Percentiles rank a stretch among this genome's conserved stretches.
Conservation (phyloP, 2,797 vertebrate genomes). For the Botia kubotai region DNA sequence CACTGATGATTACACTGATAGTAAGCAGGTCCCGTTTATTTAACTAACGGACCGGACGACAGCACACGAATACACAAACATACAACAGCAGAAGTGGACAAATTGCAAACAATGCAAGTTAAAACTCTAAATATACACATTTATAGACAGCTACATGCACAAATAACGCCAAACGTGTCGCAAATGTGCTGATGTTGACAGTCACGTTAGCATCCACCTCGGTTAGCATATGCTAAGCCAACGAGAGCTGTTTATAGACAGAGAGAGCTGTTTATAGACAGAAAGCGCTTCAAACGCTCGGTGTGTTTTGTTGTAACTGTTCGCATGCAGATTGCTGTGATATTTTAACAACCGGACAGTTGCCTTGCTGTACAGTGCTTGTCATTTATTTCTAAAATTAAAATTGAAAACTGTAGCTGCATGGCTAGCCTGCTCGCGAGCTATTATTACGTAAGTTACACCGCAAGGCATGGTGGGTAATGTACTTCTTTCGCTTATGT, state of each 20-base stretch:
- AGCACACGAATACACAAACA: background rate
- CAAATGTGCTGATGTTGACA: background rate
- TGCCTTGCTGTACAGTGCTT: background rate
- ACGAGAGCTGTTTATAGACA: background rate
- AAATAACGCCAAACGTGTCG: background rate
- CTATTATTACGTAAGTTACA: background rate
- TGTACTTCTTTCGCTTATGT: background rate
- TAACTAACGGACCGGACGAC: background rate
- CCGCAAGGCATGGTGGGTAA: background rate
- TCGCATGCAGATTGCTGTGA: background rate
- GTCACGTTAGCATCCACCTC: background rate
- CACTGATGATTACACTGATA: background rate
- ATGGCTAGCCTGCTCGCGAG: background rate
- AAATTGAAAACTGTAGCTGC: constrained; percentile 1
- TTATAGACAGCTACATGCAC: background rate
- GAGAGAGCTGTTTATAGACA: background rate
- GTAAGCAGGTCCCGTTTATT: background rate
- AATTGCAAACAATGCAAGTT: background rate
- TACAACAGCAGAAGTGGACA: background rate
- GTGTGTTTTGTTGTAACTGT: background rate
- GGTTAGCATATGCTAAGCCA: constrained; percentile 35
- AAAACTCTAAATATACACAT: background rate
- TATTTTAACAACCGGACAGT: background rate
- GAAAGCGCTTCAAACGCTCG: background rate
- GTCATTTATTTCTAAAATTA: background rate